These are phyloP conservation scores for Larimichthys polyactis DNA, from an alignment of 2,113 vertebrate species.

Conservation along the genomic window DNA sequence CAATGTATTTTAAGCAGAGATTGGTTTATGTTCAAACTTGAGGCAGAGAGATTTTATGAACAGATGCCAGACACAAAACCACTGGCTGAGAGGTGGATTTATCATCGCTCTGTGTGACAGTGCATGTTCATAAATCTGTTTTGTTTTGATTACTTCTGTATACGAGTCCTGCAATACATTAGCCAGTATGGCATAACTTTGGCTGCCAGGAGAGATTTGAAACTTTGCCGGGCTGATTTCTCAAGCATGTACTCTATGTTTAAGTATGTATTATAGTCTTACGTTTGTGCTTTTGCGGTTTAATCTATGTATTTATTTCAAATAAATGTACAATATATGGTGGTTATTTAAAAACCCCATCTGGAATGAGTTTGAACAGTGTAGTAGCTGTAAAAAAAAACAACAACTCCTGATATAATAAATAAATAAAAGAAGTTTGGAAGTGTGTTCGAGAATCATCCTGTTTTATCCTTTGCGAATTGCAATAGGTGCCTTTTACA, in stretches of 20 bases:
- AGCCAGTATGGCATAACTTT: slow-evolving; percentile 56
- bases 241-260: slow-evolving; percentile 8
- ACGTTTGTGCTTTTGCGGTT: slow-evolving; percentile 1
- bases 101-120: slow-evolving; percentile 69
- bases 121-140: slow-evolving; percentile 73
- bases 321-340: neutral
- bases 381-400: neutral
- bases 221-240: slow-evolving; percentile 32
- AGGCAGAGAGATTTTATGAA: slow-evolving; percentile 50
- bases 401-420: neutral
- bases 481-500: neutral
- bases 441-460: neutral
- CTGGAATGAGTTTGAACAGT: neutral
- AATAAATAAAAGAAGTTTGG: neutral
- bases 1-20: slow-evolving; percentile 38
- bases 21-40: slow-evolving; percentile 45
- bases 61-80: slow-evolving; percentile 58
- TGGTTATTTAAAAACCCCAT: neutral
- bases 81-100: slow-evolving; percentile 54
- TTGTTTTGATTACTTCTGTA: slow-evolving; percentile 75
- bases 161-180: slow-evolving; percentile 65
- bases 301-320: slow-evolving; percentile 5
- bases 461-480: neutral
- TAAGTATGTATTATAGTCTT: neutral
- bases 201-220: slow-evolving; percentile 34